Evolutionary conservation across 2,888 invertebrate species (phyloP), one percentile per base, ranked within the genome.

Genomic region (Dorcus hopei): DNA sequence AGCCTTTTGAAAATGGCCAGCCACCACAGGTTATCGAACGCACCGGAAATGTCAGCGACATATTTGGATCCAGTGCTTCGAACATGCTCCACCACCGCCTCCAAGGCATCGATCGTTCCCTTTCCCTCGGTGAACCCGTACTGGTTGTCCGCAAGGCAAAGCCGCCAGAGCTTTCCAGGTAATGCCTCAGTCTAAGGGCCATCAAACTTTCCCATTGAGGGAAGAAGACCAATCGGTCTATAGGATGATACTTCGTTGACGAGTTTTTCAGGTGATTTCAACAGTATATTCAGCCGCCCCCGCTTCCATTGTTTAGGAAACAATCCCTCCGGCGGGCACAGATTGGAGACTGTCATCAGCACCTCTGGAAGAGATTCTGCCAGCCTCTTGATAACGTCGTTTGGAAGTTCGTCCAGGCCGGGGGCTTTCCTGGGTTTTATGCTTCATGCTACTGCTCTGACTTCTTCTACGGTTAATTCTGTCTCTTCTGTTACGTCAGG

Each of bases 251-350:
- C 7, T 9, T 50, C 23, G 9, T 43, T 23, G 11, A 58, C 49
- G n/a, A 62, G 61, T 0, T 52, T 49, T 49, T 67, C 68, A 2
- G 43, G 52, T 0, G 66, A 62, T 54, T 72, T 71, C 1, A 70
- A 70, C 0, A 72, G 65, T 7, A 68, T 65, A 51, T 65, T 68
- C 0, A 65, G 59, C 0, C 41, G 49, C 0, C 67, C 62, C 0
- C 6, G 23, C 49, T 70, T 70, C 70, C 70, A 71, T 0, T 8
- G 38, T 9, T 19, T 19, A 3, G 65, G 65, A 38, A 65, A 65
- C 23, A 62, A 42, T 3, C 45, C 19, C 0, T 8, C 8, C n/a
- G 1, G 9, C 39, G 1, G n/a, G 39, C 39, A 39, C 9, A 8
- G 39, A n/a, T 39, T 39, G n/a, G 8, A 39, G 1, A 39, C 9